Percentiles rank a stretch among this genome's conserved stretches.
Evolutionary conservation across 2,797 vertebrate genomes (phyloP).

Genomic region (Hydrolagus colliei): DNA sequence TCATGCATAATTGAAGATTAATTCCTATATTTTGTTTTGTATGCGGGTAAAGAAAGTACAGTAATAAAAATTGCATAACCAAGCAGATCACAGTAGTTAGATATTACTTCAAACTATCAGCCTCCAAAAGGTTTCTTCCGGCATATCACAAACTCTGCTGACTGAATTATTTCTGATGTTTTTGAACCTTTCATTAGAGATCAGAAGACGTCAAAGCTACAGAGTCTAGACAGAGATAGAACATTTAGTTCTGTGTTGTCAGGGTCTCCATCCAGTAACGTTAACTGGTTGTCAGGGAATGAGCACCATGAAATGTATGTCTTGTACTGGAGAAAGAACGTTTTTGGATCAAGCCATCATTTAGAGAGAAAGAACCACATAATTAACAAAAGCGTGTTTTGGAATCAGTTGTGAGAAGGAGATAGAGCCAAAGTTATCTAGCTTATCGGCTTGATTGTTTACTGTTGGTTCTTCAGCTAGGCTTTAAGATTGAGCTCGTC

Average conservation of each 20-base stretch:
- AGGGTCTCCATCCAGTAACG: not conserved
- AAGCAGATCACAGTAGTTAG: not conserved
- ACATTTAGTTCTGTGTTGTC: not conserved
- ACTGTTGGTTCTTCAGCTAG: not conserved
- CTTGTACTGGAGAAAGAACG: not conserved
- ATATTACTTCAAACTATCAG: not conserved
- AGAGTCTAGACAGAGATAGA: not conserved
- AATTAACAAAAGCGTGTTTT: not conserved
- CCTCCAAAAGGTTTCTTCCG: slow-evolving; percentile 12
- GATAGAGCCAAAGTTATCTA: not conserved
- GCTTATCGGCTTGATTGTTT: not conserved
- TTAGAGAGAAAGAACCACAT: not conserved
- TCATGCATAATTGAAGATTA: not conserved
- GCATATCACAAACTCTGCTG: not conserved
- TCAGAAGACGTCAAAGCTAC: not conserved
- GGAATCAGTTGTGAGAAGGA: not conserved
- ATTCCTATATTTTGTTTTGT: not conserved
- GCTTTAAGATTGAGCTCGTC: not conserved
- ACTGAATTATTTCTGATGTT: not conserved
- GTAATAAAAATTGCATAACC: not conserved
- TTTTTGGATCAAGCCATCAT: not conserved
- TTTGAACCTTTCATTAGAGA: too few relatives aligned
- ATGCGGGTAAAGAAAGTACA: slow-evolving; percentile 1
- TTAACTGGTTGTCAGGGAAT: too few relatives aligned
- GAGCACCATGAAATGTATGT: not conserved